Evolutionary conservation across 2,797 vertebrate species (phyloP), one percentile per base, ranked within the genome.

Genomic region (Mionectes olivaceus): DNA sequence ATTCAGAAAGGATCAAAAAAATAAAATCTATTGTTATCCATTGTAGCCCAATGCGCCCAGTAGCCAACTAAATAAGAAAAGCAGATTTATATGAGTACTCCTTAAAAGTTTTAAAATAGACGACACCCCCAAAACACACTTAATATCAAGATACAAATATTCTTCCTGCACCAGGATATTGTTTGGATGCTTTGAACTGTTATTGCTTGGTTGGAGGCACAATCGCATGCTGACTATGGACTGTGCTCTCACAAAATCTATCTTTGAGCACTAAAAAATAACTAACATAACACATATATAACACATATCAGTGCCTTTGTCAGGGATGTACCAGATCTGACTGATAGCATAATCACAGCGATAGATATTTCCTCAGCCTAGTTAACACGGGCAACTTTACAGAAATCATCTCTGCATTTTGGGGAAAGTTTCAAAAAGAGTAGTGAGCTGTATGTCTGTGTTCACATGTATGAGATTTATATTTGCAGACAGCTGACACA

Each of bases 181-280:
- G 7, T 1, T 4, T 85, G 44, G 4, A 33, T 30, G 11, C 1
- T 43, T 84, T 32, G 3, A 6, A 44, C 5, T 24, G 19, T 8
- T 65, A 39, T 43, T 22, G 5, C 10, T 44, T 35, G 10, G 4
- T 49, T 32, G 68, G 43, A 64, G 27, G 8, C 39, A 74, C 7
- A 65, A 11, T 30, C 5, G 17, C 7, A 2, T 5, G 5, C 19
- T 39, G 17, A 13, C 2, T 21, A 19, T 6, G 4, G 8, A 22
- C 7, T 22, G 7, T 0, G 1, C 35, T 83, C 35, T 77, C 25
- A 16, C 11, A 91, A 74, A 77, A 91, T 14, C 12, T 4, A 5
- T 14, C 10, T 70, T 27, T 69, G 32, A 37, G 9, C 17, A 41
- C 10, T 53, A 19, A 73, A 69, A 2, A 3, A 47, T 12, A 79